Percentiles rank a stretch among this genome's conserved stretches.
Conservation (phyloP, 2,113 vertebrate species). For the Campylomormyrus numenius region DNA sequence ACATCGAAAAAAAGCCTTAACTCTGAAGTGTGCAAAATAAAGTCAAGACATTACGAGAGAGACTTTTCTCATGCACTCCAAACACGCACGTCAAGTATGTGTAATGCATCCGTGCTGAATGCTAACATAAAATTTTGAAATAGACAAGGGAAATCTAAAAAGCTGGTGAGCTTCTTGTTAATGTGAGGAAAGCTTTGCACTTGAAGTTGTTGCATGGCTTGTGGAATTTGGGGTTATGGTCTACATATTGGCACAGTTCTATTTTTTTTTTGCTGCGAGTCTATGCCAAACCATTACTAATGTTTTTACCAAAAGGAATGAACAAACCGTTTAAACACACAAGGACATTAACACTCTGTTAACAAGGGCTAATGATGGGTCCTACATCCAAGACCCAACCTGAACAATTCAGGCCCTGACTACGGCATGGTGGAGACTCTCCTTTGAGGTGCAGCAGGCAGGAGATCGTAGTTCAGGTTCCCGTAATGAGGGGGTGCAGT, state of each 20-base stretch:
- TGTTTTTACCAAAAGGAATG: conserved; percentile 36
- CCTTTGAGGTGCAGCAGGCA: not conserved
- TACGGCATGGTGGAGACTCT: conserved; percentile 10
- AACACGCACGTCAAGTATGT: not conserved
- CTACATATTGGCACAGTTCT: conserved; percentile 27
- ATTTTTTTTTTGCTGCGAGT: not conserved
- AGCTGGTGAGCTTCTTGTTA: conserved; percentile 21
- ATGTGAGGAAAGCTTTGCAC: conserved; percentile 23
- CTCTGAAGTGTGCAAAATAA: not conserved
- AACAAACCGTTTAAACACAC: conserved; percentile 31
- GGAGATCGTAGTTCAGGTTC: not conserved
- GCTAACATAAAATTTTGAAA: not conserved
- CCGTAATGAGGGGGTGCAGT: not conserved
- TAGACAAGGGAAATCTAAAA: conserved; percentile 7
- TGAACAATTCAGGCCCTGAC: conserved; percentile 36
- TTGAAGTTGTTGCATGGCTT: not conserved
- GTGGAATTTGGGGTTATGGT: conserved; percentile 22
- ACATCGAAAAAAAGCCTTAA: not conserved
- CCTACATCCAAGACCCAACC: conserved; percentile 20
- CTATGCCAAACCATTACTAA: conserved; percentile 30
- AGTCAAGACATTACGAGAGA: not conserved
- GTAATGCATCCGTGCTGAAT: not conserved
- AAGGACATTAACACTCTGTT: conserved; percentile 40
- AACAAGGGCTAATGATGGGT: conserved; percentile 36
- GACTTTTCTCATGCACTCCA: not conserved